Evolutionary conservation across 2,113 vertebrate species (phyloP).

Genomic region (Leuciscus idus): DNA sequence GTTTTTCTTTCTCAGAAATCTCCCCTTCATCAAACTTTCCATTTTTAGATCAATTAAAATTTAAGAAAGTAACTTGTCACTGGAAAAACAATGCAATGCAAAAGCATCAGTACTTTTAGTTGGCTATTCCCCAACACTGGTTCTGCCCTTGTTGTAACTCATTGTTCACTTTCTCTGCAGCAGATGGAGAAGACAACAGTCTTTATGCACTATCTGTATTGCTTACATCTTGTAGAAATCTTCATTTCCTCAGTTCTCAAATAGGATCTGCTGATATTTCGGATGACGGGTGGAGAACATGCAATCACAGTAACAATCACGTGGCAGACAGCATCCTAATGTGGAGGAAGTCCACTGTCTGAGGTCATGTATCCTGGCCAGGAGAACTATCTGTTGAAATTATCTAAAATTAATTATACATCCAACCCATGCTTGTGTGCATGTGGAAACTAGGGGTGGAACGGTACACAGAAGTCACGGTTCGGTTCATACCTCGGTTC

Average conservation of each 20-base stretch:
- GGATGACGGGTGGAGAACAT: not conserved
- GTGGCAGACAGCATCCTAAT: not conserved
- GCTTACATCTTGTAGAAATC: not conserved
- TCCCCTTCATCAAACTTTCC: no score
- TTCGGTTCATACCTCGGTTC: no score
- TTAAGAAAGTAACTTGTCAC: not conserved
- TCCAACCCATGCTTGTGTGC: not conserved
- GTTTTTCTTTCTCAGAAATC: no score
- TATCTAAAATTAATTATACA: not conserved
- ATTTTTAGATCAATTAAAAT: no score
- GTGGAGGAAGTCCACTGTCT: constrained; percentile 1
- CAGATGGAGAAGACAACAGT: not conserved
- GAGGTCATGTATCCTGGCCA: constrained; percentile 1
- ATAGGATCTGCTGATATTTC: not conserved
- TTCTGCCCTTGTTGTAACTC: not conserved
- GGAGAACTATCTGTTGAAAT: not conserved
- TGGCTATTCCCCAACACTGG: not conserved
- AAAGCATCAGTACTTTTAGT: not conserved
- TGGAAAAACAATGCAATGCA: not conserved
- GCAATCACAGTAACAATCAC: constrained; percentile 1
- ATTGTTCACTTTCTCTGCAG: not conserved
- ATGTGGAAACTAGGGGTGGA: not conserved
- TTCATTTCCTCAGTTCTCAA: not conserved
- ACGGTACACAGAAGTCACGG: no score
- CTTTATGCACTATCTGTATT: not conserved